Evolutionary conservation across 1,140 invertebrate species (phyloP).

Genomic region (Oreohelix idahoensis): DNA sequence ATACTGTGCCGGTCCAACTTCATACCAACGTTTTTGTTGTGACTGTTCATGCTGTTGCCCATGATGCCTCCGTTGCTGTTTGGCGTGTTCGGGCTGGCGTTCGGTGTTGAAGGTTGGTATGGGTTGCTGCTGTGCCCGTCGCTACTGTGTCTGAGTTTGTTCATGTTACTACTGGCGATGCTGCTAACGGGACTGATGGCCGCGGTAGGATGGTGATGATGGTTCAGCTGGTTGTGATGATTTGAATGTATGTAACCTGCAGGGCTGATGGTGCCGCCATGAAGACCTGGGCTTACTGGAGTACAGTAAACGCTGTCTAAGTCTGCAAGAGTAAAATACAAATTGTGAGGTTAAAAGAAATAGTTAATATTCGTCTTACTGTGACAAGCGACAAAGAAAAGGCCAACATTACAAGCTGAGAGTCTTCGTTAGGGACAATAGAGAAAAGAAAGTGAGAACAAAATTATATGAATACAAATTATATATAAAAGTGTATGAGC

Average conservation of each 20-base stretch:
- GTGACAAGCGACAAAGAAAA: too few relatives aligned
- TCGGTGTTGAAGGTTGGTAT: slow-evolving; percentile 5
- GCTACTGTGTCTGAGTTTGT: slow-evolving; percentile 2
- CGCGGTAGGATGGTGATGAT: slow-evolving; percentile 11
- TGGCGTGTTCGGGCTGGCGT: slow-evolving; percentile 9
- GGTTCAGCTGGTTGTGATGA: slow-evolving; percentile 18
- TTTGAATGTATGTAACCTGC: slow-evolving; percentile 9
- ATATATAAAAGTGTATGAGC: too few relatives aligned
- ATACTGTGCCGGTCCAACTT: background rate
- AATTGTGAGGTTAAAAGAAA: too few relatives aligned
- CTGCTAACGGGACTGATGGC: background rate
- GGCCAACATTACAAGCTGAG: too few relatives aligned
- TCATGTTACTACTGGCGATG: background rate
- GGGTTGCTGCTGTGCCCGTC: slow-evolving; percentile 11
- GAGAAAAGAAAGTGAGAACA: too few relatives aligned
- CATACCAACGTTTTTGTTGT: background rate
- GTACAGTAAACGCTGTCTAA: slow-evolving; percentile 12
- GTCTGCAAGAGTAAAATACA: background rate
- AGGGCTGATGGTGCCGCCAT: slow-evolving; percentile 2
- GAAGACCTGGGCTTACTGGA: background rate
- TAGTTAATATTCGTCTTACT: too few relatives aligned
- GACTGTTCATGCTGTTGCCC: background rate
- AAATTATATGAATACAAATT: too few relatives aligned
- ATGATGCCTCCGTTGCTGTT: background rate
- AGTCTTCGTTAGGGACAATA: too few relatives aligned